Percentiles rank a stretch among this genome's conserved stretches.
phyloP scores from a whole-genome alignment of 1,140 invertebrate genomes.

The Phthorimaea operculella region DNA sequence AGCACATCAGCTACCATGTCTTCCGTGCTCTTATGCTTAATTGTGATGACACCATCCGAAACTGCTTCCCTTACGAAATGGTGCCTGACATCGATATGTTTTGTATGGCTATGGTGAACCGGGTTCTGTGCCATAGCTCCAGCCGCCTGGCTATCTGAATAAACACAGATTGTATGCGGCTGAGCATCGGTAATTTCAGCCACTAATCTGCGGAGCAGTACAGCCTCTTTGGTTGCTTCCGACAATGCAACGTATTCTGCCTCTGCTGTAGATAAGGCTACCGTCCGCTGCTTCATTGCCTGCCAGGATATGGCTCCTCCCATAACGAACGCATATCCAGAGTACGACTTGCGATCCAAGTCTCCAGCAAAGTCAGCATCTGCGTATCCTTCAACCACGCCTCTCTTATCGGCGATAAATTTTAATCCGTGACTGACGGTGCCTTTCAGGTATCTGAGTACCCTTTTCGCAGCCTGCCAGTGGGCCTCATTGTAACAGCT shows the following conservation, averaged over 20 bases:
- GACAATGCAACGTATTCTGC: background rate
- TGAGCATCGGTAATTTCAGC: background rate
- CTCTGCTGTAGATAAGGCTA: background rate
- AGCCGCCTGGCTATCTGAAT: background rate
- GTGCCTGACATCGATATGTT: background rate
- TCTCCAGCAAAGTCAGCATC: background rate
- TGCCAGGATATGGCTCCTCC: conserved; percentile 2
- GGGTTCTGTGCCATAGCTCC: background rate
- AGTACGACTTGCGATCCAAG: background rate
- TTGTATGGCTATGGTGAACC: background rate
- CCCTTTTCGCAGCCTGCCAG: background rate
- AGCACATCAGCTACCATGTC: background rate
- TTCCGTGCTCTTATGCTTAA: background rate
- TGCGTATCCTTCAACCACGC: background rate
- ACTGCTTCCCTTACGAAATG: background rate
- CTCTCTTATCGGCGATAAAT: background rate
- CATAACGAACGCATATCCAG: background rate
- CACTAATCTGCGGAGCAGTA: background rate
- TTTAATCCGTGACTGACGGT: background rate
- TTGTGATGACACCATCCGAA: background rate
- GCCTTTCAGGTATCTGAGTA: background rate
- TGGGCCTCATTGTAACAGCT: background rate
- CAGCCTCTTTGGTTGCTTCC: background rate
- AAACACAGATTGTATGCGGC: background rate
- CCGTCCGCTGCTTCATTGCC: background rate